Base-by-base conservation (phyloP, 2,113 vertebrate genomes). In the Numida meleagris region DNA sequence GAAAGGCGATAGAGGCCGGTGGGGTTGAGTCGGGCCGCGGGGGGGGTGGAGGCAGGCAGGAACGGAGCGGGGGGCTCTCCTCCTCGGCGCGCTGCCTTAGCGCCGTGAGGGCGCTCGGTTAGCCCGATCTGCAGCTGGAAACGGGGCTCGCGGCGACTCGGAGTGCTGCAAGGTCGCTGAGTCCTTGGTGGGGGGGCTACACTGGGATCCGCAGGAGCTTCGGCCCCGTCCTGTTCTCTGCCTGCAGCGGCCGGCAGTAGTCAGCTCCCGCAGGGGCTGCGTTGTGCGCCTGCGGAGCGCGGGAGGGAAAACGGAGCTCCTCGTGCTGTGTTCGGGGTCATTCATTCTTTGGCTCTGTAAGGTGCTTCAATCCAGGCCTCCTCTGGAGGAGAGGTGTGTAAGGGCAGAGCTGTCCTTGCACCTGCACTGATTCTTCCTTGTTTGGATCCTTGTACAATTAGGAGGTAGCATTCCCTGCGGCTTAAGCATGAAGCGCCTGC, bases 291-390 rank as follows among this genome's bases (percentile, higher is more conserved):
- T 51, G 50, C 25, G 14, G 24, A 25, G 50, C 25, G 25, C 25
- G 50, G 50, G 14, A 33, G 31, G 53, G 53, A 31, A 33, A 10
- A 7, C 10, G 15, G 29, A 55, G 53, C 31, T 31, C 16, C 17
- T 12, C 31, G 55, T 57, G 31, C 4, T 2, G 6, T 25, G 2
- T 8, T 34, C 38, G 17, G 1, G 6, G 13, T 13, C 10, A 1
- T 18, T 40, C 14, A 0, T 29, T 11, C 6, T 6, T 1, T 2
- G 2, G 0, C 3, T 6, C 3, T 8, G 1, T 3, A 4, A 14
- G 1, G 0, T 3, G 4, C 4, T 2, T 9, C 18, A 2, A 1
- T 0, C 5, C 42, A 2, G 10, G 29, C 4, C 6, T 12, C 1
- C 1, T 2, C 7, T 9, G 0, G 17, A 13, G 17, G 33, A 18